Evolutionary conservation across 2,113 vertebrate genomes (phyloP), one percentile per base, ranked within the genome.

Genomic region (Nycticorax nycticorax): DNA sequence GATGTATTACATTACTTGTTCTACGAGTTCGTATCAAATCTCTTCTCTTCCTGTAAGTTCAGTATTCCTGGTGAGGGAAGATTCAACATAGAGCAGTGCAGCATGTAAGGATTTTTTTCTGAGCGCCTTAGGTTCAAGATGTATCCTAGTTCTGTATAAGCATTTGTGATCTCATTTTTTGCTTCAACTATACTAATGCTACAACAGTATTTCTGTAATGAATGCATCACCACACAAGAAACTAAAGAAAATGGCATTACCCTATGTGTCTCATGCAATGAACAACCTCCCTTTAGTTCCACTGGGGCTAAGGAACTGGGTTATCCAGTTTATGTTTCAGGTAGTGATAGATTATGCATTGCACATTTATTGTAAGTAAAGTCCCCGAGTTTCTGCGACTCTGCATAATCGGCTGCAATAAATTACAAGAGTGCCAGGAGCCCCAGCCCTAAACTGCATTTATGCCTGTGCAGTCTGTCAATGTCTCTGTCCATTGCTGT

Each of bases 401-500:
- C 89, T 92, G 89, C 94, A 93, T 93, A 97, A 96, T 91, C 1
- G 4, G 69, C 80, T 62, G 48, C 91, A 85, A 81, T 96, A 95
- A 92, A 96, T 95, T 90, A 96, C 93, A 81, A 81, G 67, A 60
- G 23, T 80, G 73, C 73, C 68, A 77, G 64, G 35, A 87, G 73
- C 41, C 55, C 52, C 77, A 71, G 56, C 55, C 77, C 37, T 85
- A 89, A 88, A 88, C 78, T 95, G 91, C 92, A 80, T 80, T 93
- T 90, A 85, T 80, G 95, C 84, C 80, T 94, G 79, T 39, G 94
- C 88, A 78, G 77, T 97, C 92, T 93, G 96, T 98, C 97, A 97
- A 62, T 96, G 98, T 97, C 98, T 97, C 67, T 68, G 60, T 88
- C 94, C 92, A 97, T 97, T 97, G 88, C 95, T 88, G 89, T 98